Evolutionary conservation across 2,888 invertebrate genomes (phyloP).

Genomic region (Drosophila phalerata): DNA sequence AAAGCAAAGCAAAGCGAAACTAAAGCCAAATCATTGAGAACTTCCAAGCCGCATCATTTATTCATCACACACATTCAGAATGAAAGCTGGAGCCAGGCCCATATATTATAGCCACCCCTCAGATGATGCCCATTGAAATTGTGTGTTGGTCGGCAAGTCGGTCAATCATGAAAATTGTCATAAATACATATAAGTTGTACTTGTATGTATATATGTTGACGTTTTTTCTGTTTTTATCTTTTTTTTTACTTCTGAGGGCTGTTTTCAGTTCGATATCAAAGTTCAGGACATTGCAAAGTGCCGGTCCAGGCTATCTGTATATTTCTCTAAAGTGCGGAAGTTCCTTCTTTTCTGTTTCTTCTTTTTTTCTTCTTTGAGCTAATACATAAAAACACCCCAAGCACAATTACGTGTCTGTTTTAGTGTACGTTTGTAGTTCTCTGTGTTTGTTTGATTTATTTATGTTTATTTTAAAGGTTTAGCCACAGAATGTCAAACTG

Average conservation of each 20-base stretch:
- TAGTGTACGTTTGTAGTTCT: constrained; percentile 15
- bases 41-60: constrained; percentile 75
- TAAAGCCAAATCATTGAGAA: constrained; percentile 71
- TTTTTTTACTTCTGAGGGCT: constrained; percentile 15
- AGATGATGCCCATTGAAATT: constrained; percentile 38
- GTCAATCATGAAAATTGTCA: constrained; percentile 77
- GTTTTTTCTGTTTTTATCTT: constrained; percentile 30
- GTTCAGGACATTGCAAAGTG: constrained; percentile 47
- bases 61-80: constrained; percentile 72
- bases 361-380: constrained; percentile 8
- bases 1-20: constrained; percentile 52
- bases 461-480: constrained; percentile 45
- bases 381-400: constrained; percentile 28
- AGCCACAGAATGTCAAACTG: constrained; percentile 45
- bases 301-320: constrained; percentile 23
- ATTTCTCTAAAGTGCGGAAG: constrained; percentile 58
- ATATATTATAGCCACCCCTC: constrained; percentile 50
- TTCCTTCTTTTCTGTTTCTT: background rate
- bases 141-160: constrained; percentile 49
- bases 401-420: constrained; percentile 20
- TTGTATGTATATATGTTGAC: constrained; percentile 34
- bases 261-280: constrained; percentile 63
- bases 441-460: constrained; percentile 46
- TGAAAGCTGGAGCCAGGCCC: constrained; percentile 57
- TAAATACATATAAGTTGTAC: constrained; percentile 54